A percentile compares a stretch with the other conserved stretches of the same genome.
Evolutionary conservation across 1,140 invertebrate species (phyloP).

Genomic region (Acromyrmex echinatior): DNA sequence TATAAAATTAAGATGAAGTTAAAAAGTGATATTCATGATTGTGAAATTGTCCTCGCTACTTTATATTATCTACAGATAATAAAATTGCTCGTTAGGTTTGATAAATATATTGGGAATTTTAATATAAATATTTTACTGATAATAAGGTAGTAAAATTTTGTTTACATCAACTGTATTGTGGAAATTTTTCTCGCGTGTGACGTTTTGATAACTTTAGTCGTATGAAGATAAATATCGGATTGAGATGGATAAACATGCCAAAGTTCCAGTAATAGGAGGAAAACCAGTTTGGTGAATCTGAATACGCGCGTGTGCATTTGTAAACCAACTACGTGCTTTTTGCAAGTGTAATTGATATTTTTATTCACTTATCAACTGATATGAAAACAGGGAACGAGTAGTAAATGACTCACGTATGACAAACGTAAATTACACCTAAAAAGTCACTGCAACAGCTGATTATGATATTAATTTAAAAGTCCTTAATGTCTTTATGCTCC

Average conservation of each 20-base stretch:
- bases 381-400: neutral
- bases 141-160: neutral
- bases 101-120: neutral
- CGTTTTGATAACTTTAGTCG: neutral
- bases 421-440: neutral
- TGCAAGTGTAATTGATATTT: neutral
- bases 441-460: neutral
- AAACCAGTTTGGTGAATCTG: constrained; percentile 26
- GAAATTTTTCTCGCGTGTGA: neutral
- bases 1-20: constrained; percentile 16
- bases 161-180: neutral
- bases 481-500: neutral
- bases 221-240: constrained; percentile 4
- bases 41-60: neutral
- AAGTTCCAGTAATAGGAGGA: neutral
- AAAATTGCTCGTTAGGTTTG: neutral
- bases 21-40: neutral
- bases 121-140: neutral
- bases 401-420: neutral
- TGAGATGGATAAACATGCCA: constrained; percentile 6
- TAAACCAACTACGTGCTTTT: neutral
- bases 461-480: neutral
- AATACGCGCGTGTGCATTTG: neutral
- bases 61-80: neutral
- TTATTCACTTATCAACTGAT: neutral